These are phyloP conservation scores for Zhuqinia jingwanae DNA, from an alignment of 2,888 invertebrate species.

Conservation along the genomic window DNA sequence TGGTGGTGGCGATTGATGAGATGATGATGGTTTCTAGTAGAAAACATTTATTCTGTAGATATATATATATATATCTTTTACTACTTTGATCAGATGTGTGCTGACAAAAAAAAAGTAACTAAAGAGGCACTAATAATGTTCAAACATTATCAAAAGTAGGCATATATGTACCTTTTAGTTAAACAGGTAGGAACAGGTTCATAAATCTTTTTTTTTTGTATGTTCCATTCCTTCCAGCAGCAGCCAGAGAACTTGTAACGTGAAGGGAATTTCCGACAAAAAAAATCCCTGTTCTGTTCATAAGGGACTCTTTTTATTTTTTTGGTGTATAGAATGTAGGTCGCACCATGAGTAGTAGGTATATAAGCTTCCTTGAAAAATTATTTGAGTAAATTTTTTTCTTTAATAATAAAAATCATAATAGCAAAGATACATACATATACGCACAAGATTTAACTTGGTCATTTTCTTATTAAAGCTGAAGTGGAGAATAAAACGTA, in stretches of 20 bases:
- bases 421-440: not conserved
- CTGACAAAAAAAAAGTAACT: not conserved
- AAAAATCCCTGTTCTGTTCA: constrained; percentile 27
- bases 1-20: not conserved
- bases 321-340: constrained; percentile 37
- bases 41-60: too few species aligned
- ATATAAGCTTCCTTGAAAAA: constrained; percentile 23
- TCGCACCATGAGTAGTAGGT: constrained; percentile 7
- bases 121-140: constrained; percentile 43
- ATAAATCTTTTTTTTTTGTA: constrained; percentile 63
- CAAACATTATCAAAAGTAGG: constrained; percentile 8
- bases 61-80: too few species aligned
- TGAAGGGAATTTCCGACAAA: constrained; percentile 66
- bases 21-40: too few species aligned
- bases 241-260: constrained; percentile 24
- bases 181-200: constrained; percentile 50
- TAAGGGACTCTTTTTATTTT: constrained; percentile 32
- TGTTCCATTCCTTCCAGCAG: not conserved
- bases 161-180: constrained; percentile 28
- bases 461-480: not conserved
- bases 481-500: not conserved
- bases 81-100: constrained; percentile 8
- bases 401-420: constrained; percentile 54
- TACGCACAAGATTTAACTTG: constrained; percentile 53
- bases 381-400: constrained; percentile 67